phyloP scores from a whole-genome alignment of 2,888 invertebrate genomes.

The Anoplius nigerrimus region DNA sequence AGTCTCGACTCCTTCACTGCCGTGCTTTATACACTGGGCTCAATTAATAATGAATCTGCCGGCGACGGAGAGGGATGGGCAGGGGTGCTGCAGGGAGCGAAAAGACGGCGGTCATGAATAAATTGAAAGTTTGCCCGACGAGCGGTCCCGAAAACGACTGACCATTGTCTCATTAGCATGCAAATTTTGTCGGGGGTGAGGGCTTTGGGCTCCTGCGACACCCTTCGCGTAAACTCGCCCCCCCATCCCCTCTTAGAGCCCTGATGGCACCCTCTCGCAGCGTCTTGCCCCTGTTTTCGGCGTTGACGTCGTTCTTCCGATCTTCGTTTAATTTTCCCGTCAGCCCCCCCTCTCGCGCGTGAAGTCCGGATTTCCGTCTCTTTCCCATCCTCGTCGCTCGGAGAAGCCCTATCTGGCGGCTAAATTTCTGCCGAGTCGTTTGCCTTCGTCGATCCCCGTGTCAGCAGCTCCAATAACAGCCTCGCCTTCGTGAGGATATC shows the following conservation, averaged over 20 bases:
- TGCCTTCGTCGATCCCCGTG: slow-evolving; percentile 10
- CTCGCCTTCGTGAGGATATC: slow-evolving; percentile 13
- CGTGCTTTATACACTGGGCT: slow-evolving; percentile 1
- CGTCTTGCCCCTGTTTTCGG: background rate
- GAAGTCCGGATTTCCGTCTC: background rate
- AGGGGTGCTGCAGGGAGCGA: no score
- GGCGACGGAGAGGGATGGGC: no score
- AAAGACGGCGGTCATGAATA: slow-evolving; percentile 55
- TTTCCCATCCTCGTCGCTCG: background rate
- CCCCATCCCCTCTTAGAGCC: background rate
- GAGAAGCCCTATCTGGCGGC: background rate
- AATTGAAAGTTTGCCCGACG: slow-evolving; percentile 59
- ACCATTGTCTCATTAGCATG: slow-evolving; percentile 58
- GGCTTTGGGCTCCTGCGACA: background rate
- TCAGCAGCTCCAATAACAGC: slow-evolving; percentile 34
- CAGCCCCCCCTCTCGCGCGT: background rate
- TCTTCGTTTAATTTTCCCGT: slow-evolving; percentile 10
- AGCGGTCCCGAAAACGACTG: slow-evolving; percentile 33
- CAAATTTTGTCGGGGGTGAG: slow-evolving; percentile 52
- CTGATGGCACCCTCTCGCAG: no score
- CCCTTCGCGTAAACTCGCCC: slow-evolving; percentile 8
- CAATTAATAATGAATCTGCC: slow-evolving; percentile 49
- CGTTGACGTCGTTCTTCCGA: background rate
- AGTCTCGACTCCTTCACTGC: no score
- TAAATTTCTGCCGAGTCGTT: slow-evolving; percentile 22